phyloP scores from a whole-genome alignment of 2,797 vertebrate genomes.

The Sebastolobus altivelis region DNA sequence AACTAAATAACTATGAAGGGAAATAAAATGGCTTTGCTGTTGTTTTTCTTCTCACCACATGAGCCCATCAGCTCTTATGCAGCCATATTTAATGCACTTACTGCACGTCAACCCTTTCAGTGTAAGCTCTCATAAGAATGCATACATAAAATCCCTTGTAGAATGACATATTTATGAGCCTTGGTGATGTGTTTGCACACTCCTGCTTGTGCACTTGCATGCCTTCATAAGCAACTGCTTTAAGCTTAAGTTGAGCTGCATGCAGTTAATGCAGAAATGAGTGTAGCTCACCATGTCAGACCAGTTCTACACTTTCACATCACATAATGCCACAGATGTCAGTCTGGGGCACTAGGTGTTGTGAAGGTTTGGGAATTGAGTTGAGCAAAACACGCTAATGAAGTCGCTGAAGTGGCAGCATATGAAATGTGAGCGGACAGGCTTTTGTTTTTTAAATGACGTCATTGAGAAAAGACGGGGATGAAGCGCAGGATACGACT shows the following conservation, averaged over 20 bases:
- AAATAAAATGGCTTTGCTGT: slow-evolving; percentile 2
- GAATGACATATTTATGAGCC: slow-evolving; percentile 74
- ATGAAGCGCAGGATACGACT: neutral
- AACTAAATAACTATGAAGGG: neutral
- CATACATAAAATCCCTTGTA: slow-evolving; percentile 57
- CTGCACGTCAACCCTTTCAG: slow-evolving; percentile 33
- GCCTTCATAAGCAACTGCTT: slow-evolving; percentile 40
- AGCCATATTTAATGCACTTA: slow-evolving; percentile 62
- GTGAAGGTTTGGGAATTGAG: slow-evolving; percentile 32
- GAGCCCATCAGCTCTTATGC: slow-evolving; percentile 17
- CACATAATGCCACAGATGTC: slow-evolving; percentile 41
- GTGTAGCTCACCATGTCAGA: slow-evolving; percentile 25
- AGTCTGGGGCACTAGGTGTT: slow-evolving; percentile 13
- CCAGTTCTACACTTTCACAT: slow-evolving; percentile 48
- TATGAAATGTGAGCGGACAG: slow-evolving; percentile 16
- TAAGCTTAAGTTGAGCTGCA: slow-evolving; percentile 37
- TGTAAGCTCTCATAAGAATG: slow-evolving; percentile 58
- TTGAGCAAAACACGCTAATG: slow-evolving; percentile 13
- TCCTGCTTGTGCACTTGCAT: slow-evolving; percentile 21
- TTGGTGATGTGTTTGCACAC: slow-evolving; percentile 41
- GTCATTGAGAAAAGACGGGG: neutral
- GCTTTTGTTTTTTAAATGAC: slow-evolving; percentile 15
- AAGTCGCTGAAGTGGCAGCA: slow-evolving; percentile 17
- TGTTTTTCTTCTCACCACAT: neutral
- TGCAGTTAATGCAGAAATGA: slow-evolving; percentile 38